phyloP scores from a whole-genome alignment of 2,888 invertebrate species.

The Nephrotoma appendiculata region DNA sequence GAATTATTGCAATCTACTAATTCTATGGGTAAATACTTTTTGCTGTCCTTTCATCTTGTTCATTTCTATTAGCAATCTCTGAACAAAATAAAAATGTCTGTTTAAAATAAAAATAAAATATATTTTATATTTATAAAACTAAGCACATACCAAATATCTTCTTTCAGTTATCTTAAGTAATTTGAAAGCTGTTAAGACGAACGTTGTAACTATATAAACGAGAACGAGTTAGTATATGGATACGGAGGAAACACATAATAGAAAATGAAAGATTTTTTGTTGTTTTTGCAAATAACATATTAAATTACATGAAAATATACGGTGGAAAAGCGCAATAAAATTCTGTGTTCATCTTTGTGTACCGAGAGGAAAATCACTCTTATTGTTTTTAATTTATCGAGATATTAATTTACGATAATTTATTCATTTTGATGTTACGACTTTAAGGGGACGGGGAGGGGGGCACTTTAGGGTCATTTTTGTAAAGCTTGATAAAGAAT shows the following conservation, averaged over 20 bases:
- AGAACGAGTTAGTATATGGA: not conserved
- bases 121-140: not conserved
- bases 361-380: not conserved
- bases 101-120: not conserved
- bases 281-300: not conserved
- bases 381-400: not conserved
- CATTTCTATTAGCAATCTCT: not conserved
- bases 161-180: not conserved
- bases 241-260: too few relatives aligned
- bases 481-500: too few relatives aligned
- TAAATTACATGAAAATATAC: not conserved
- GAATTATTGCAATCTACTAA: too few relatives aligned
- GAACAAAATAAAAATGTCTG: not conserved
- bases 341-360: not conserved
- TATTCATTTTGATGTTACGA: not conserved
- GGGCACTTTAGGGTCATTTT: too few relatives aligned
- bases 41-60: not conserved
- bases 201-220: not conserved
- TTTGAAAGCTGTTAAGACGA: not conserved
- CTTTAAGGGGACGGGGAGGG: not conserved
- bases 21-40: too few relatives aligned
- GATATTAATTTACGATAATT: not conserved
- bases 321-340: not conserved
- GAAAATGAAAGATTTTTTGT: too few relatives aligned
- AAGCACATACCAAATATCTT: not conserved